Percentiles rank a stretch among this genome's conserved stretches.
Evolutionary conservation across 92 coral and sea anemone species (phyloP).

Genomic region (Siderastrea siderea): DNA sequence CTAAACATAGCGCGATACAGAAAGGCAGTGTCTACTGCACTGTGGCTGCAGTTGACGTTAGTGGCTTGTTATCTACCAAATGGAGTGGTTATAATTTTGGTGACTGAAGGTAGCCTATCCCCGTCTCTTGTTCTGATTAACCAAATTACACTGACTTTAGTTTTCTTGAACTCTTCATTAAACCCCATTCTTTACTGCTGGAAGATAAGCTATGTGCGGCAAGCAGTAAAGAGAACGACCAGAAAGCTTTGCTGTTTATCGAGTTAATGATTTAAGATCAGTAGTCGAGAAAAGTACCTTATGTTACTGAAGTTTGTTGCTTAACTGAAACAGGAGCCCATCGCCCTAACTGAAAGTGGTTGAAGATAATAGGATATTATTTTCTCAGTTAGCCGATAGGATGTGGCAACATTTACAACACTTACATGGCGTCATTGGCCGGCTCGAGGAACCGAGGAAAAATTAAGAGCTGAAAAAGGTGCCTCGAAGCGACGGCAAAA

Average conservation of each 20-base stretch:
- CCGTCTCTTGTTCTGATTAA: background rate
- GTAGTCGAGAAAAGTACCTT: too few relatives aligned
- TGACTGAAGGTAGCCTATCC: background rate
- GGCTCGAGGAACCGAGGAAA: too few relatives aligned
- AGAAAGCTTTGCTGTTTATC: background rate
- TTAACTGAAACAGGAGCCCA: too few relatives aligned
- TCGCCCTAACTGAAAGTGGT: too few relatives aligned
- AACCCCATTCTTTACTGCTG: slow-evolving; percentile 45
- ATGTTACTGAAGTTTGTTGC: too few relatives aligned
- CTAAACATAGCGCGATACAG: slow-evolving; percentile 11
- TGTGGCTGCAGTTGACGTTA: slow-evolving; percentile 27
- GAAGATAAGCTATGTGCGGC: slow-evolving; percentile 23
- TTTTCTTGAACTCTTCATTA: slow-evolving; percentile 19
- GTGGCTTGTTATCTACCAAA: slow-evolving; percentile 17
- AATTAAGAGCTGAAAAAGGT: too few relatives aligned
- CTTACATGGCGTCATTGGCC: too few relatives aligned
- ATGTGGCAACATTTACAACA: too few relatives aligned
- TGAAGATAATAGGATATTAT: too few relatives aligned
- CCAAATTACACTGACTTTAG: background rate
- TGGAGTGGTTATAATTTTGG: slow-evolving; percentile 4
- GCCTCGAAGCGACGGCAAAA: too few relatives aligned
- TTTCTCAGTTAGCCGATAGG: too few relatives aligned
- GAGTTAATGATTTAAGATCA: too few relatives aligned
- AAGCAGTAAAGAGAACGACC: background rate
- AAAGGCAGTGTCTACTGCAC: slow-evolving; percentile 8